Conservation (phyloP, 2,797 vertebrate genomes). For the Peromyscus nudipes region DNA sequence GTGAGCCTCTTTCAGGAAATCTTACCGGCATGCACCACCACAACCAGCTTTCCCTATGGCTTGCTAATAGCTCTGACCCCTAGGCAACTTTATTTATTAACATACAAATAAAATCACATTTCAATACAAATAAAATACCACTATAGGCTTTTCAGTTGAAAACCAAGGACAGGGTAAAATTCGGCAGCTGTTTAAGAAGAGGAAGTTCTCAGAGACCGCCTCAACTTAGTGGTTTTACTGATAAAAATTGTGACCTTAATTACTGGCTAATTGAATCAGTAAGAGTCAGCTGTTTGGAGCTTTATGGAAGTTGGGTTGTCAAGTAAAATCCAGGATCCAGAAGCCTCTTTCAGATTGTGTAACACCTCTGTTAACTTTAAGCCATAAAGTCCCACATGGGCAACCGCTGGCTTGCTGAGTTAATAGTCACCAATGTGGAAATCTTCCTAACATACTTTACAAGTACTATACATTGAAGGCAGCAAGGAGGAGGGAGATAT, state of each 20-base stretch:
- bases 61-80: too few relatives aligned
- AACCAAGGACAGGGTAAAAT: neutral
- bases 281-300: neutral
- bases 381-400: neutral
- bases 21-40: too few relatives aligned
- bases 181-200: neutral
- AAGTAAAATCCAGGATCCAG: neutral
- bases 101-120: too few relatives aligned
- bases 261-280: neutral
- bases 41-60: too few relatives aligned
- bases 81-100: too few relatives aligned
- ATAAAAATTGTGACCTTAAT: constrained; percentile 21
- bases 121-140: too few relatives aligned
- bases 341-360: neutral
- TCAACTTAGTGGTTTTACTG: constrained; percentile 12
- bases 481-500: neutral
- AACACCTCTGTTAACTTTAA: neutral
- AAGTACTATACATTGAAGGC: neutral
- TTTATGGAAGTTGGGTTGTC: neutral
- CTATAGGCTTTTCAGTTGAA: neutral
- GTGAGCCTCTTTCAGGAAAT: too few relatives aligned
- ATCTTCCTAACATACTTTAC: neutral
- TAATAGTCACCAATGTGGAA: neutral
- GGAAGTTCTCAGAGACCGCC: neutral
- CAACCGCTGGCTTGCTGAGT: neutral